Conservation (phyloP, 2,888 invertebrate species). For the Drosophila prostipennis region DNA sequence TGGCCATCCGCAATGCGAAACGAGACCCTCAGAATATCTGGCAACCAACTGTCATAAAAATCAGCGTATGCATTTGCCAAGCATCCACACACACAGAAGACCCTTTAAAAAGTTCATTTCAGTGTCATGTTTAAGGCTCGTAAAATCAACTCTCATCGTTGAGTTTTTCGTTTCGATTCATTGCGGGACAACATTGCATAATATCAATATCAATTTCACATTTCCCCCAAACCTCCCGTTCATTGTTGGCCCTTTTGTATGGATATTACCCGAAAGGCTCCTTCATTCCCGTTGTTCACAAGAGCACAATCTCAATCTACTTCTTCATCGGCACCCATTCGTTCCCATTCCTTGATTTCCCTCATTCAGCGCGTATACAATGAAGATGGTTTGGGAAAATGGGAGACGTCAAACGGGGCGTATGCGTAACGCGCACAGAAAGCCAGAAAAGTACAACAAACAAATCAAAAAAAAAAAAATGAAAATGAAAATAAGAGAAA, state of each 20-base stretch:
- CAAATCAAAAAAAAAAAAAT: not conserved
- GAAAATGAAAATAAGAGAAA: not conserved
- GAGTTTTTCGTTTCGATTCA: conserved; percentile 14
- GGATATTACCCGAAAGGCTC: conserved; percentile 24
- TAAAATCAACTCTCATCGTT: conserved; percentile 46
- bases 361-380: conserved; percentile 9
- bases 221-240: conserved; percentile 10
- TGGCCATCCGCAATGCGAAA: conserved; percentile 1
- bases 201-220: conserved; percentile 49
- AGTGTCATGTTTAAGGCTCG: conserved; percentile 52
- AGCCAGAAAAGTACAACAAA: not conserved
- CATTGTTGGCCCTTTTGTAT: conserved; percentile 25
- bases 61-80: conserved; percentile 26
- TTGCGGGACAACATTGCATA: conserved; percentile 39
- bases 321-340: conserved; percentile 1
- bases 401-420: conserved; percentile 38
- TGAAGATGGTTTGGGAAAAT: conserved; percentile 1
- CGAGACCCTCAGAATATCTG: not conserved
- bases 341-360: conserved; percentile 3
- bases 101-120: conserved; percentile 34
- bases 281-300: conserved; percentile 12
- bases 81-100: conserved; percentile 11
- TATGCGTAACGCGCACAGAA: conserved; percentile 49
- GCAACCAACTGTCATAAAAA: conserved; percentile 38
- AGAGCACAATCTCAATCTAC: conserved; percentile 29